Base-by-base conservation (phyloP, 2,888 invertebrate species). In the Pelosia muscerda region DNA sequence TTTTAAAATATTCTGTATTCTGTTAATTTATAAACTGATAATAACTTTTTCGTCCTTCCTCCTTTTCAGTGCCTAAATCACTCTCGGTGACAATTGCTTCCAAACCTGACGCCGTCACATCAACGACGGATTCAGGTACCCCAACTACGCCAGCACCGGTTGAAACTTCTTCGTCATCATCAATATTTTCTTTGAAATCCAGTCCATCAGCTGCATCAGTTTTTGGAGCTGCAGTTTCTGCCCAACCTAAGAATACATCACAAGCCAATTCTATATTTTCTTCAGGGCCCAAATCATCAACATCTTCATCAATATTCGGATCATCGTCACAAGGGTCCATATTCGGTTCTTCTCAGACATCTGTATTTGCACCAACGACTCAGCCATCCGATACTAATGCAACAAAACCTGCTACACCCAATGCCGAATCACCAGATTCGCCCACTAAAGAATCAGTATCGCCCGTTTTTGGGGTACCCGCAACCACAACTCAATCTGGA, bases 171-270 rank as follows among this genome's bases (percentile, higher is more conserved):
- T 34, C 72, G 8, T n/a, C 73, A 58, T 53, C 80, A 61, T 75
- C 79, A 61, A 55, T 78, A 31, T 73, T 69, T 57, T 70, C 75
- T 28, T 67, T 75, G n/a, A 72, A 81, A n/a, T 65, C 76, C 65
- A 71, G 79, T 49, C 63, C 79, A 57, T 76, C 82, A 2, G 76
- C 86, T 0, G 80, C 90, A 2, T 86, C 88, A 55, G 75, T 92
- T 67, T 92, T 92, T 66, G 87, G 88, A 55, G 78, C 85, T 25
- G 84, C 86, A 23, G 79, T 83, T 23, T 81, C 82, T 9, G 78
- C 86, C 26, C 82, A 81, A 71, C 68, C 84, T 42, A 79, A 74
- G 62, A 69, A 81, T 10, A 69, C 72, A 42, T 75, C 77, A 66
- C 69, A 77, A 67, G 72, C 83, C 19, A 69, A 75, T 49, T 73